These are phyloP conservation scores for Smutsia gigantea DNA, from an alignment of 2,797 vertebrate genomes.

Conservation along the genomic window DNA sequence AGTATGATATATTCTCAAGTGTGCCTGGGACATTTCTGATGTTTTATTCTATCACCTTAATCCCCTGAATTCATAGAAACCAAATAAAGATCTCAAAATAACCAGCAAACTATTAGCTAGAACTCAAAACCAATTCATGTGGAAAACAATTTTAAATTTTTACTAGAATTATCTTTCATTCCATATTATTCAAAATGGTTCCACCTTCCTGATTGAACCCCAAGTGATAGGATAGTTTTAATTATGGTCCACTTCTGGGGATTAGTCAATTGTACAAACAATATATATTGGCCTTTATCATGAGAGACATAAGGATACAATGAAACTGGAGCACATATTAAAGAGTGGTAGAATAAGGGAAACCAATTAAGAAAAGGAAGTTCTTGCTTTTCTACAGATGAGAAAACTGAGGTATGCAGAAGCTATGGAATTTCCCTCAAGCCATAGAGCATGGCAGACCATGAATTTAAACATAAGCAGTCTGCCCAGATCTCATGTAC, in stretches of 20 bases:
- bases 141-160: background rate
- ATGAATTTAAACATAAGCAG: background rate
- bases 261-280: background rate
- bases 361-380: background rate
- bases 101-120: constrained; percentile 4
- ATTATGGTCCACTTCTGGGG: background rate
- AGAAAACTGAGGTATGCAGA: background rate
- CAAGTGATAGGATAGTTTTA: background rate
- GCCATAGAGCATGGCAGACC: background rate
- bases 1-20: background rate
- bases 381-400: constrained; percentile 1
- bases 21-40: background rate
- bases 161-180: constrained; percentile 12
- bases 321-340: background rate
- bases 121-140: constrained; percentile 29
- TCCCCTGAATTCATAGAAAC: background rate
- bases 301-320: background rate
- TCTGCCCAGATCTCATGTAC: background rate
- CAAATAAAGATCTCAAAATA: constrained; percentile 22
- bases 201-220: background rate
- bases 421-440: background rate
- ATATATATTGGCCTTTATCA: background rate
- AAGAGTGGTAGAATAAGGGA: background rate
- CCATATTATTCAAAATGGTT: background rate
- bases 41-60: background rate